These are phyloP conservation scores for Dendrolimus pini DNA, from an alignment of 2,888 invertebrate species.

Conservation along the genomic window DNA sequence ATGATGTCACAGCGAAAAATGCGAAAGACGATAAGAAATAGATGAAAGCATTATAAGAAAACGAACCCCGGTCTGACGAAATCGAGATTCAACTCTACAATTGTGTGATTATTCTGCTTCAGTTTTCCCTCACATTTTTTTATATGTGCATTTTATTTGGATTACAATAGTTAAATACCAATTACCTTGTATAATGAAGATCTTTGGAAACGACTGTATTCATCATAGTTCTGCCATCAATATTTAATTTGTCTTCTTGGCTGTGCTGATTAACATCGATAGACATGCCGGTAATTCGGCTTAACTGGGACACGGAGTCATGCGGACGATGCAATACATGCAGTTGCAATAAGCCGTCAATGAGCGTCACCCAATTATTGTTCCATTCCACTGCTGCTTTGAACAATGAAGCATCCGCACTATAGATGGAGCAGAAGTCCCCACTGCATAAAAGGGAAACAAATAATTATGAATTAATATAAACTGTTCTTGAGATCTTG, in stretches of 20 bases:
- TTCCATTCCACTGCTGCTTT: constrained; percentile 75
- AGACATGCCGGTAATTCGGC: constrained; percentile 34
- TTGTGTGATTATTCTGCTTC: no score
- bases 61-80: no score
- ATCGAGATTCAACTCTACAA: no score
- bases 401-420: constrained; percentile 25
- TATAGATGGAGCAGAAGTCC: constrained; percentile 35
- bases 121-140: no score
- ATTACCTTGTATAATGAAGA: no score
- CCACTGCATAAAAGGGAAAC: constrained; percentile 22
- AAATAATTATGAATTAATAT: no score
- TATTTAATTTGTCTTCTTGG: constrained; percentile 1
- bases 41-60: no score
- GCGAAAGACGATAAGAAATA: no score
- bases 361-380: constrained; percentile 86
- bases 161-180: no score
- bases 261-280: constrained; percentile 31
- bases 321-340: constrained; percentile 78
- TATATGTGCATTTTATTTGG: no score
- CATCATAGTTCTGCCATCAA: constrained; percentile 13
- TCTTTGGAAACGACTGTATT: constrained; percentile 17
- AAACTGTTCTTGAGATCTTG: no score
- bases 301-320: constrained; percentile 79
- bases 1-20: no score
- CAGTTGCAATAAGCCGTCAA: constrained; percentile 90